A percentile compares a stretch with the other conserved stretches of the same genome.
These are phyloP conservation scores for Drosophila tristis DNA, from an alignment of 1,140 invertebrate genomes.

Conservation along the genomic window DNA sequence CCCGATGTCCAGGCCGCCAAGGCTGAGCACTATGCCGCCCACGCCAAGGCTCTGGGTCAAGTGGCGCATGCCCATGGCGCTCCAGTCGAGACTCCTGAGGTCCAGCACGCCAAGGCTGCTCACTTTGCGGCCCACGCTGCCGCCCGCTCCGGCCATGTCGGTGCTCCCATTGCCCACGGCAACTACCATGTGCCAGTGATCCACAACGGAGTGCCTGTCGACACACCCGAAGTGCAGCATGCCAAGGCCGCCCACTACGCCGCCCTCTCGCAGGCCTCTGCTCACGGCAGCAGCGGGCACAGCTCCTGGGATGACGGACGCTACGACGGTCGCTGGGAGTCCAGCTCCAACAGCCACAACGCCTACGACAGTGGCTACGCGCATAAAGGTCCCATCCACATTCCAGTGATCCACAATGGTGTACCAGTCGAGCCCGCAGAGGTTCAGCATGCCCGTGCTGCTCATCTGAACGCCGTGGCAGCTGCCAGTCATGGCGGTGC, in stretches of 20 bases:
- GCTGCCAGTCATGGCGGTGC: constrained; percentile 79
- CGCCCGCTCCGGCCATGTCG: constrained; percentile 64
- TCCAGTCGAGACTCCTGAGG: constrained; percentile 84
- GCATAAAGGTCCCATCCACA: constrained; percentile 84
- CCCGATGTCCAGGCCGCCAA: constrained; percentile 88
- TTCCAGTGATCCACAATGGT: constrained; percentile 85
- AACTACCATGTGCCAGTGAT: constrained; percentile 84
- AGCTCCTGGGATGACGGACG: constrained; percentile 72
- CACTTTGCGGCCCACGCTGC: constrained; percentile 78
- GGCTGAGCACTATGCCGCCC: constrained; percentile 86
- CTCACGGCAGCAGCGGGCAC: constrained; percentile 62
- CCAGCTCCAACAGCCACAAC: constrained; percentile 47
- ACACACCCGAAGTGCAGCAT: constrained; percentile 87
- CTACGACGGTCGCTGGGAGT: constrained; percentile 65
- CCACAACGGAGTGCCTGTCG: constrained; percentile 86
- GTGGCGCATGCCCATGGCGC: constrained; percentile 74
- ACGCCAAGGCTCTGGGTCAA: constrained; percentile 85
- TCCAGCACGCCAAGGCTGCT: constrained; percentile 82
- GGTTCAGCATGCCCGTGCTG: constrained; percentile 87
- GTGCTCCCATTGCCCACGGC: constrained; percentile 63
- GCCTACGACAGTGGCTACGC: constrained; percentile 67
- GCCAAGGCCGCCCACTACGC: constrained; percentile 87
- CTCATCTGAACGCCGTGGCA: constrained; percentile 86
- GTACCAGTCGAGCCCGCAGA: constrained; percentile 86
- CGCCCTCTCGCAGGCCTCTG: constrained; percentile 85